These are phyloP conservation scores for Aphelenchoides besseyi DNA, from an alignment of 1,140 invertebrate species.

Conservation along the genomic window DNA sequence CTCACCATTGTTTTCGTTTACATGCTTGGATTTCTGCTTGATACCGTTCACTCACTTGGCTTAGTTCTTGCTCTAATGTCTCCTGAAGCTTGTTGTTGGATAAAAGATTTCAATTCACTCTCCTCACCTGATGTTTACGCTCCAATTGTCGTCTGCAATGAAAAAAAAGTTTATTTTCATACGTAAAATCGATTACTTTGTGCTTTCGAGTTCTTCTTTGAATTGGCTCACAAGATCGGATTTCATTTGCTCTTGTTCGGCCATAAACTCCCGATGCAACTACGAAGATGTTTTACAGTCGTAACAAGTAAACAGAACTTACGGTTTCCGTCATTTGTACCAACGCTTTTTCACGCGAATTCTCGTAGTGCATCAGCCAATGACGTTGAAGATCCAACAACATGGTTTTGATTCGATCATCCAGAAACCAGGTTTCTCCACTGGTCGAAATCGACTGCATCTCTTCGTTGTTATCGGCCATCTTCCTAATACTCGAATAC, in stretches of 20 bases:
- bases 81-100: constrained; percentile 65
- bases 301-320: not conserved
- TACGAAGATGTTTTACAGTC: no score
- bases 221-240: constrained; percentile 59
- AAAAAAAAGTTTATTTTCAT: constrained; percentile 20
- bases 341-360: constrained; percentile 53
- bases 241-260: constrained; percentile 56
- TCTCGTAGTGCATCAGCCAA: constrained; percentile 57
- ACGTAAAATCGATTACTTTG: constrained; percentile 60
- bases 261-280: constrained; percentile 59
- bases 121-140: no score
- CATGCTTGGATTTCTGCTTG: constrained; percentile 71
- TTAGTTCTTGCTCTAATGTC: constrained; percentile 71
- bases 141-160: not conserved
- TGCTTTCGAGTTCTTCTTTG: constrained; percentile 60
- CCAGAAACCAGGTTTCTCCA: constrained; percentile 33
- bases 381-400: constrained; percentile 57
- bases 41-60: constrained; percentile 71
- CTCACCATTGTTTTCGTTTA: constrained; percentile 76
- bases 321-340: constrained; percentile 62
- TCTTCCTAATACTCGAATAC: not conserved
- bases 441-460: not conserved
- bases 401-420: constrained; percentile 55
- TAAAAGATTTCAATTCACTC: constrained; percentile 17
- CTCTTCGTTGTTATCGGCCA: not conserved